Evolutionary conservation across 37 sponge, comb jelly and placozoan genomes (phyloP).

Genomic region (Haliclona indistincta): DNA sequence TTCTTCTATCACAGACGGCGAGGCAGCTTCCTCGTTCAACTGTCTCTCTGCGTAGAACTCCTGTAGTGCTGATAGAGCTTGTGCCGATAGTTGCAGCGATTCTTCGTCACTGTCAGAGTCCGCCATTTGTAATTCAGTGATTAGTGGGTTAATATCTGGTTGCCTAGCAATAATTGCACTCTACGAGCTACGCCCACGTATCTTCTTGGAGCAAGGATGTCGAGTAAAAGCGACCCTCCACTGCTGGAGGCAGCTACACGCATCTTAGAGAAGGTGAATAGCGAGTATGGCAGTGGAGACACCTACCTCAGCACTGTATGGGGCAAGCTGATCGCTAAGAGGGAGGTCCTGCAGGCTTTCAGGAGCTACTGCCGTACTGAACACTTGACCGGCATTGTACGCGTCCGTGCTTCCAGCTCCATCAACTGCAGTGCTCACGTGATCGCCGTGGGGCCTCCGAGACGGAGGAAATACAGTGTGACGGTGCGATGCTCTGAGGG

Average conservation of each 20-base stretch:
- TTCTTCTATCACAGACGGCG: slow-evolving; percentile 20
- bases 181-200: too few species aligned
- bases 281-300: slow-evolving; percentile 14
- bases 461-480: background rate
- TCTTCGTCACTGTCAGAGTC: slow-evolving; percentile 35
- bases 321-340: background rate
- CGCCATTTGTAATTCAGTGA: too few species aligned
- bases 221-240: too few species aligned
- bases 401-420: background rate
- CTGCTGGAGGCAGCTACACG: background rate
- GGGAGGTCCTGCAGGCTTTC: background rate
- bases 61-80: slow-evolving; percentile 63
- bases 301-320: slow-evolving; percentile 14
- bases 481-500: background rate
- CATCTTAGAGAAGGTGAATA: slow-evolving; percentile 1
- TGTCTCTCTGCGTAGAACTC: slow-evolving; percentile 69
- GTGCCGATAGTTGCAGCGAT: slow-evolving; percentile 56
- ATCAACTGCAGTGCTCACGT: slow-evolving; percentile 6
- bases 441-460: background rate
- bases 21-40: background rate
- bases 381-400: background rate
- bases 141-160: too few species aligned
- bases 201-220: too few species aligned
- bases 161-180: too few species aligned
- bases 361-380: background rate